These are phyloP conservation scores for Leptinotarsa undecemlineata DNA, from an alignment of 1,140 invertebrate species.

Conservation along the genomic window DNA sequence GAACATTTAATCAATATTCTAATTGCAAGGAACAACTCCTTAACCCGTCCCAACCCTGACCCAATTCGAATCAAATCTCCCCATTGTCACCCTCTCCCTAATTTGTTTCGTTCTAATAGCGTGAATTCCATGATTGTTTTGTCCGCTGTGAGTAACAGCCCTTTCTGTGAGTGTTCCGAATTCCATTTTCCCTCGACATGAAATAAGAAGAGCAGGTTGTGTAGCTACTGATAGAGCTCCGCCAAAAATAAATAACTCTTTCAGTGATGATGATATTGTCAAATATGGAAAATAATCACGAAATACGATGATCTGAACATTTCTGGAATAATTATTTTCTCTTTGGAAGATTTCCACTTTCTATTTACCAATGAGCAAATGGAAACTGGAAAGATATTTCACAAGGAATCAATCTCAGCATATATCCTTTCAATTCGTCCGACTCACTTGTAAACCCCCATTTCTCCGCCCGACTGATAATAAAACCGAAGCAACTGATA, in stretches of 20 bases:
- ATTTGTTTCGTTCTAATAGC: constrained; percentile 21
- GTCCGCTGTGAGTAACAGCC: neutral
- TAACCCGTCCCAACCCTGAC: neutral
- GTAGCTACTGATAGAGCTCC: neutral
- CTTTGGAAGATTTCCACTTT: too few species aligned
- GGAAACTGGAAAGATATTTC: too few species aligned
- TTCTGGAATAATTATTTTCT: too few species aligned
- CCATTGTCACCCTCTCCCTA: constrained; percentile 5
- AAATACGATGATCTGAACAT: too few species aligned
- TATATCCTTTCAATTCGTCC: neutral
- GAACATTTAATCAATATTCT: neutral
- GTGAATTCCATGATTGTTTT: constrained; percentile 13
- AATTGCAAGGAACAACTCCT: neutral
- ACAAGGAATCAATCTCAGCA: too few species aligned
- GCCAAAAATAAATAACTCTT: too few species aligned
- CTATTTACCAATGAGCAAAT: too few species aligned
- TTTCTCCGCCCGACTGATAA: neutral
- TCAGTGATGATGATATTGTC: too few species aligned
- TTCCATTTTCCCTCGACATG: neutral
- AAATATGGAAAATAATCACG: too few species aligned
- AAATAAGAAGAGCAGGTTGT: neutral
- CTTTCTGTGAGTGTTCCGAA: neutral
- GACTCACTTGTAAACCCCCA: neutral
- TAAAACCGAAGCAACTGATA: neutral
- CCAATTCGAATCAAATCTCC: neutral